These are phyloP conservation scores for Ichneumon xanthorius DNA, from an alignment of 2,888 invertebrate genomes.

Conservation along the genomic window DNA sequence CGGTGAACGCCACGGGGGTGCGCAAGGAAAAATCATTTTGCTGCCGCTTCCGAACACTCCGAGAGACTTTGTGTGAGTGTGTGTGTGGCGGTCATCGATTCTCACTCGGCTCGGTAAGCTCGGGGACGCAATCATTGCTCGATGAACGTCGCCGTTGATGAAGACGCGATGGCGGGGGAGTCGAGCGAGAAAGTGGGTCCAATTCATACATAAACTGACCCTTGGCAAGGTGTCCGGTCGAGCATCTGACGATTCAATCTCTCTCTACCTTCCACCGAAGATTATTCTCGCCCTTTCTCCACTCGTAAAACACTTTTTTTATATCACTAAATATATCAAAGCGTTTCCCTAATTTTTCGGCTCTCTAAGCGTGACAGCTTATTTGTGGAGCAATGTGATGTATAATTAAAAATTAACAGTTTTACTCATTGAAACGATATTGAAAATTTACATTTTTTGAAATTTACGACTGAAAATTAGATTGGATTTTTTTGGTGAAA, in stretches of 20 bases:
- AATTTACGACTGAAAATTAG: too few relatives aligned
- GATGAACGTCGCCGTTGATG: constrained; percentile 62
- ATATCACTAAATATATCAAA: not conserved
- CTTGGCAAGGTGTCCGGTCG: constrained; percentile 29
- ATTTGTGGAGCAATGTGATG: too few relatives aligned
- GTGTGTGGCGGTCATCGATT: constrained; percentile 27
- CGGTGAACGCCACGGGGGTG: constrained; percentile 81
- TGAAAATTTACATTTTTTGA: too few relatives aligned
- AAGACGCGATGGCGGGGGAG: constrained; percentile 50
- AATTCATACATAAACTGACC: constrained; percentile 50
- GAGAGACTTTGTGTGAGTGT: not conserved
- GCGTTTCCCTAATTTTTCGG: too few relatives aligned
- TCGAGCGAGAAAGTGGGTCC: constrained; percentile 58
- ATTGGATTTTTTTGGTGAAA: too few relatives aligned
- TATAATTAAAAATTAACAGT: too few relatives aligned
- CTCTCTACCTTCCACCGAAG: not conserved
- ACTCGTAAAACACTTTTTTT: not conserved
- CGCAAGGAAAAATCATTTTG: constrained; percentile 80
- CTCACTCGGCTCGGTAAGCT: constrained; percentile 7
- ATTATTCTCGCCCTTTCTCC: not conserved
- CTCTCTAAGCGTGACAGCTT: too few relatives aligned
- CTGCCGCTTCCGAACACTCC: constrained; percentile 54
- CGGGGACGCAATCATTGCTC: constrained; percentile 71
- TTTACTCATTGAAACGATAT: too few relatives aligned
- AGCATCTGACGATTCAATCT: constrained; percentile 60